A percentile compares a stretch with the other conserved stretches of the same genome.
Conservation (phyloP, 2,113 vertebrate species). For the Xenotilapia flavipinnis region DNA sequence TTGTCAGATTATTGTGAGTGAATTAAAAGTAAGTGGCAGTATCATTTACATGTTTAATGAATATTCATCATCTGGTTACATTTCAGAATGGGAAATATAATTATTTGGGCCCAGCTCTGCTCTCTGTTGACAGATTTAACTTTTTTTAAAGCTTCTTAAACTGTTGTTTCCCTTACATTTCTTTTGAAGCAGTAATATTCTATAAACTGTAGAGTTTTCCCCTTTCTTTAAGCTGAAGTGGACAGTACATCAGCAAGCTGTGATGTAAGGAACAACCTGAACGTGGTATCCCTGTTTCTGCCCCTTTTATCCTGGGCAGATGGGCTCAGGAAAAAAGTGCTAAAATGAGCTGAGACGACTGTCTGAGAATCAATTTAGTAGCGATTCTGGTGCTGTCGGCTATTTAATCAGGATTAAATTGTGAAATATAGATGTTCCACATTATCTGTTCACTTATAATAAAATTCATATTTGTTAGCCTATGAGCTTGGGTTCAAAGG, state of each 20-base stretch:
- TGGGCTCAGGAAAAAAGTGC: not conserved
- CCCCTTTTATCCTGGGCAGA: not conserved
- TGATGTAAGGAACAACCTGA: not conserved
- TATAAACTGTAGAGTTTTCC: not conserved
- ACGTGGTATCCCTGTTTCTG: not conserved
- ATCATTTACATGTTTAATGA: not conserved
- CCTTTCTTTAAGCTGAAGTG: not conserved
- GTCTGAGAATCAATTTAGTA: not conserved
- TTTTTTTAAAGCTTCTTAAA: not conserved
- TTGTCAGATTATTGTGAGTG: not conserved
- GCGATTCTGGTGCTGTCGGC: not conserved
- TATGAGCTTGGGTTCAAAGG: not conserved
- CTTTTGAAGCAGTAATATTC: not conserved
- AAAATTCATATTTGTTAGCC: not conserved
- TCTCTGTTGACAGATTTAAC: not conserved
- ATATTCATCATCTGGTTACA: not conserved
- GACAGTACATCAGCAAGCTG: not conserved
- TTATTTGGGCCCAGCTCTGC: not conserved
- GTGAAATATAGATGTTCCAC: not conserved
- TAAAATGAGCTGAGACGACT: not conserved
- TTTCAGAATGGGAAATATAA: not conserved
- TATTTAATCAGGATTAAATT: not conserved
- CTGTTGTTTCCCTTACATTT: not conserved
- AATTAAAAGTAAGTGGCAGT: not conserved
- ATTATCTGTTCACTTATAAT: not conserved